Evolutionary conservation across 2,888 invertebrate genomes (phyloP), one percentile per base, ranked within the genome.

Genomic region (Dryococelus australis): DNA sequence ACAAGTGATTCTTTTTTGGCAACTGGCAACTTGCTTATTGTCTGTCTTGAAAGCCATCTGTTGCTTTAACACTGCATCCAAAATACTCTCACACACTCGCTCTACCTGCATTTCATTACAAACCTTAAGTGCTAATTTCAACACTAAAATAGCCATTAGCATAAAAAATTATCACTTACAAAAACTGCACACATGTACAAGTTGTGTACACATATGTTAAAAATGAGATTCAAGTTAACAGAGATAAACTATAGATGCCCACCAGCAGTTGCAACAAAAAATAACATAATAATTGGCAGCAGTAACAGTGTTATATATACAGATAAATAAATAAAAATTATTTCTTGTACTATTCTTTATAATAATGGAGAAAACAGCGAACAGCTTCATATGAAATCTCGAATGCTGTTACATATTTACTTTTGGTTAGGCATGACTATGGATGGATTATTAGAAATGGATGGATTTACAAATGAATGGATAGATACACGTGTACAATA

Each of bases 381-480:
- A 16, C 8, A 65, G 65, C n/a, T 24, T 65, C 20, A 65, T 65
- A 65, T 47, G 47, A 65, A n/a, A n/a, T 65, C n/a, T 65, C 6
- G 13, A 20, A 65, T 51, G 24, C 24, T 65, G 65, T 35, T 35
- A 35, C 35, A 65, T 65, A 24, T 20, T n/a, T 20, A 65, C 65
- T 65, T 51, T 24, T 65, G 65, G n/a, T 51, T 65, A 65, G 65
- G n/a, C 65, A 65, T 65, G 24, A 65, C n/a, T 20, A 65, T 65
- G 65, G 65, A 65, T 65, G 65, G 65, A 65, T 65, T 65, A 65
- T n/a, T 24, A 16, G 0, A 65, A 16, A 65, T 65, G 65, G 65
- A 65, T 65, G 65, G 65, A 65, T 65, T 65, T 65, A n/a, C 65
- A 65, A 65, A 65, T 65, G 65, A 65, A 65, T 65, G 65, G 65